Base-by-base conservation (phyloP, 2,113 vertebrate species). In the Callopanchax toddi region DNA sequence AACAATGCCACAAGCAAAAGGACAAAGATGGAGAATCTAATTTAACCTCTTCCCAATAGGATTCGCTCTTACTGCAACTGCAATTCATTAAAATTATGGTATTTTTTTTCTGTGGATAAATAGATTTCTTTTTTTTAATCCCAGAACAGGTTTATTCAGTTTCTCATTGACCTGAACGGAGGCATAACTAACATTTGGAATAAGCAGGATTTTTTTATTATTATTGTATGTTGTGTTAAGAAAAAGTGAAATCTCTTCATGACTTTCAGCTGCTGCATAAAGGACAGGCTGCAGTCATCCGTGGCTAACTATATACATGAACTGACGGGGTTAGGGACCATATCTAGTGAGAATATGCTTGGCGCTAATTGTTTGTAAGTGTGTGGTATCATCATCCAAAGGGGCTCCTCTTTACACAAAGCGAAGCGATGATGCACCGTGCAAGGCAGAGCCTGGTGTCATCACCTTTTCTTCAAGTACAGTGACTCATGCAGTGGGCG, bases 401-500 rank as follows among this genome's bases (percentile, higher is more conserved):
- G 71, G 83, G 79, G 67, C 74, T 82, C 78, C 84, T 78, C 73
- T 83, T 78, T 56, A 62, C 59, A 67, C 60, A 61, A 44, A 80
- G 78, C 76, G 63, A 68, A 56, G 76, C 68, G 79, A 71, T 87
- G 77, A 84, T 75, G 70, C 78, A 72, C 26, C 22, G 55, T 23
- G 56, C 25, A 67, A 58, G 82, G 73, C 78, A 76, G 60, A 82
- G 71, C 79, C 74, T 56, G 16, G 55, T 67, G 77, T 78, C 80
- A 79, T 75, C 83, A 78, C 53, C 73, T 55, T 75, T 67, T 45
- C 66, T 76, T 82, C 59, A 68, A 79, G 65, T 58, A 75, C 69
- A 52, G 53, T 87, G 85, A 87, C 43, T 89, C 81, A 87, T 76
- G 49, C 61, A 64, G 85, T 89, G 81, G 83, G 85, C 44, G 68